A percentile compares a stretch with the other conserved stretches of the same genome.
Conservation (phyloP, 2,113 vertebrate species). For the Xenopus laevis region DNA sequence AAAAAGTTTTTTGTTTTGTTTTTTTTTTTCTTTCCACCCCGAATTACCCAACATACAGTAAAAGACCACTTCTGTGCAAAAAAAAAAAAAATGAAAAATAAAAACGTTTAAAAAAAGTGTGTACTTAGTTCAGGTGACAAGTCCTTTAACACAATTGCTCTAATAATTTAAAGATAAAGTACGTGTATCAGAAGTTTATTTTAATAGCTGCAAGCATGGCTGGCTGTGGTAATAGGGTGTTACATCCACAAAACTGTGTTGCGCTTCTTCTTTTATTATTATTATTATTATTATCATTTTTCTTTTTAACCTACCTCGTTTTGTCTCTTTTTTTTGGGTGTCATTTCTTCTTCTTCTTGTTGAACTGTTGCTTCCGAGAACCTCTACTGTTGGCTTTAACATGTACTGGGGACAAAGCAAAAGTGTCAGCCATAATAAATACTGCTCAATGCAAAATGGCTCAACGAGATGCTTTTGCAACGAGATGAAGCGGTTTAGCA, state of each 20-base stretch:
- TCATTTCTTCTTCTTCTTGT: constrained; percentile 47
- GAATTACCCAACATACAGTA: constrained; percentile 66
- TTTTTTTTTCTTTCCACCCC: not conserved
- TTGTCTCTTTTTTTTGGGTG: constrained; percentile 55
- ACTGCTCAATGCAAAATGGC: not conserved
- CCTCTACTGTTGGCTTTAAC: constrained; percentile 54
- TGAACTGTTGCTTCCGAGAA: constrained; percentile 70
- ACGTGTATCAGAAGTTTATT: constrained; percentile 65
- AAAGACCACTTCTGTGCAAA: constrained; percentile 69
- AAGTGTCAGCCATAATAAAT: not conserved
- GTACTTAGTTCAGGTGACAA: constrained; percentile 74
- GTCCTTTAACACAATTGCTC: constrained; percentile 71
- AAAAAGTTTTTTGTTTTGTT: not conserved
- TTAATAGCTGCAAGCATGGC: constrained; percentile 76
- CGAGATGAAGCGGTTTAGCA: not conserved
- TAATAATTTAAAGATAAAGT: constrained; percentile 65
- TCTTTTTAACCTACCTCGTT: constrained; percentile 85
- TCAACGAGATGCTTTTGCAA: constrained; percentile 5
- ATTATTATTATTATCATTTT: not conserved
- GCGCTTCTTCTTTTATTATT: constrained; percentile 58
- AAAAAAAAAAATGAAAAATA: constrained; percentile 52
- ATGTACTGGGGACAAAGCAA: not conserved
- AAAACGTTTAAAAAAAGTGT: constrained; percentile 56
- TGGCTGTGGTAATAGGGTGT: constrained; percentile 71
- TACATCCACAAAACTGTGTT: constrained; percentile 70